Conservation (phyloP, 1,140 invertebrate species). For the Leguminivora glycinivorella region DNA sequence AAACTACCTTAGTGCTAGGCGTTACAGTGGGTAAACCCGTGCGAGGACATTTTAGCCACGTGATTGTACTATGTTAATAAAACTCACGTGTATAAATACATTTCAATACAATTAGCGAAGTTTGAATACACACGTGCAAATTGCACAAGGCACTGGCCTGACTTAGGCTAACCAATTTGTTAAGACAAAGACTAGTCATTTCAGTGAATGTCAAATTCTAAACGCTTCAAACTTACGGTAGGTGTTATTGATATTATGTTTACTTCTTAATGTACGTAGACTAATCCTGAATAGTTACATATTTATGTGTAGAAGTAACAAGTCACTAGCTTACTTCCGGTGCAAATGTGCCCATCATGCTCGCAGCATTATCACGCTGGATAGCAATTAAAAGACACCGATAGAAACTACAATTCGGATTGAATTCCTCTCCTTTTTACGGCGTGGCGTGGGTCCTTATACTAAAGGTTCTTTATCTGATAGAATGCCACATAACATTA, state of each 20-base stretch:
- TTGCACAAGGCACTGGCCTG: neutral
- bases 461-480: too few species aligned
- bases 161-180: neutral
- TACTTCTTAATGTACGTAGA: neutral
- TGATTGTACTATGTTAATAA: neutral
- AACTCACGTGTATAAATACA: constrained; percentile 18
- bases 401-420: too few species aligned
- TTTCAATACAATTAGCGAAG: constrained; percentile 18
- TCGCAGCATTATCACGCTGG: too few species aligned
- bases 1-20: neutral
- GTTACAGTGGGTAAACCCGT: neutral
- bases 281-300: too few species aligned
- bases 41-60: neutral
- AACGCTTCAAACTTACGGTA: neutral
- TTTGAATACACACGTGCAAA: constrained; percentile 9
- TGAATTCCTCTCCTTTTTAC: too few species aligned
- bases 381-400: too few species aligned
- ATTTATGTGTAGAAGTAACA: too few species aligned
- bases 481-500: too few species aligned
- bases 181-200: neutral
- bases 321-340: too few species aligned
- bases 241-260: neutral
- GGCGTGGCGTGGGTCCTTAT: too few species aligned
- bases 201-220: neutral
- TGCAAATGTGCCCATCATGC: too few species aligned